A percentile compares a stretch with the other conserved stretches of the same genome.
Conservation (phyloP, 2,888 invertebrate species). For the Doris montereyensis region DNA sequence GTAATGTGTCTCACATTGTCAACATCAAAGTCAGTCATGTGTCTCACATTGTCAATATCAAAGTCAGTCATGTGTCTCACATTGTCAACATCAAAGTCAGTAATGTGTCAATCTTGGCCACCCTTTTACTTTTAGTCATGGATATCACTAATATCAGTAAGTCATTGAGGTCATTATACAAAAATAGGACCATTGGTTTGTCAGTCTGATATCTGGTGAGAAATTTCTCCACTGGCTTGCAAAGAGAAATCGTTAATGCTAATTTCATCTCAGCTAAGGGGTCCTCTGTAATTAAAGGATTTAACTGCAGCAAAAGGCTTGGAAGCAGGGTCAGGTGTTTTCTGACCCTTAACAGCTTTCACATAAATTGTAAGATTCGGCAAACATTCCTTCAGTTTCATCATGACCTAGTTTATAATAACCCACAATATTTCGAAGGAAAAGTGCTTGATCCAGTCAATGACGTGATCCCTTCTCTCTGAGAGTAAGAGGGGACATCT, state of each 20-base stretch:
- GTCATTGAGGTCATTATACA: neutral
- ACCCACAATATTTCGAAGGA: neutral
- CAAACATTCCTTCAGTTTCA: neutral
- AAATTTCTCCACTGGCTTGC: neutral
- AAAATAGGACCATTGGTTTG: neutral
- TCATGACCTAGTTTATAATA: no score
- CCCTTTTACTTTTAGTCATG: no score
- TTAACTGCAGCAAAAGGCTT: neutral
- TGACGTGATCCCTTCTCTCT: neutral
- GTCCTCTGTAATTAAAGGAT: neutral
- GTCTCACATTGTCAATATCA: no score
- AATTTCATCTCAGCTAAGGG: neutral
- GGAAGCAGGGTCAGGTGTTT: neutral
- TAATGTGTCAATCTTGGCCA: no score
- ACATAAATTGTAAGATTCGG: neutral
- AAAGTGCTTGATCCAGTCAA: neutral
- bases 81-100: no score
- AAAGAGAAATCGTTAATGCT: neutral
- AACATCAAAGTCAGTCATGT: no score
- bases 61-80: no score
- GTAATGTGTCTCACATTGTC: no score
- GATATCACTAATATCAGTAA: no score
- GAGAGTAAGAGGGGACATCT: neutral
- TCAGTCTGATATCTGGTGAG: neutral
- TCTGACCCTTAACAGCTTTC: neutral